Evolutionary conservation across 1,140 invertebrate species (phyloP), one percentile per base, ranked within the genome.

Genomic region (Archegozetes longisetosus): DNA sequence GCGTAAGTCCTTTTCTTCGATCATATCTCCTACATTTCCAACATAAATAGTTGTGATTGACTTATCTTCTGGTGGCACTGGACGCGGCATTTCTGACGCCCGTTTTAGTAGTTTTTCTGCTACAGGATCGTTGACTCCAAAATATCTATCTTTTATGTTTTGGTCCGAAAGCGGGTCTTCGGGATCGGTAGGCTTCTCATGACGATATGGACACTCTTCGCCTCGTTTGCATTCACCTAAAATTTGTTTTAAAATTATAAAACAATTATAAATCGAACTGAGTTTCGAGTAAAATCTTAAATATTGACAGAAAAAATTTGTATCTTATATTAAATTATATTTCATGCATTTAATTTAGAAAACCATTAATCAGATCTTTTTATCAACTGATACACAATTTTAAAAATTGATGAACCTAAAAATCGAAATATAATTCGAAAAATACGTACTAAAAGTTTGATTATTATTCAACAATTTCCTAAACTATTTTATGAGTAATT

Each of bases 151-250:
- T 71, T 95, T 95, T 58, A 99, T 98, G 71, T 99, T 99, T 70
- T 99, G 96, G 76, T 98, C 92, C 17, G 91, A 90, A 2, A 99
- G 73, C 9, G 96, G 95, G 78, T 99, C 96, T 75, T 99, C 96
- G 0, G 95, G 95, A 76, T 99, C 95, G 22, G 92, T 97, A 1
- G 96, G 96, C 69, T 96, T 97, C 70, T 99, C 96, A 70, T 99
- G 96, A 23, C 96, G 70, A 72, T 98, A 99, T 0, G 96, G 96
- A 76, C 96, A 99, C 70, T 99, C 96, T 75, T 99, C 95, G 17
- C 96, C 96, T 73, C 96, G 78, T 69, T 94, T 86, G 72, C 96
- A 99, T 73, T 98, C 95, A 1, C 95, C 61, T 29, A 46, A 23
- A 55, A 17, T 9, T 46, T 40, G n/a, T 40, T 40, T 22, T 46